Evolutionary conservation across 1,140 invertebrate genomes (phyloP).

Genomic region (Drosophila obscura): DNA sequence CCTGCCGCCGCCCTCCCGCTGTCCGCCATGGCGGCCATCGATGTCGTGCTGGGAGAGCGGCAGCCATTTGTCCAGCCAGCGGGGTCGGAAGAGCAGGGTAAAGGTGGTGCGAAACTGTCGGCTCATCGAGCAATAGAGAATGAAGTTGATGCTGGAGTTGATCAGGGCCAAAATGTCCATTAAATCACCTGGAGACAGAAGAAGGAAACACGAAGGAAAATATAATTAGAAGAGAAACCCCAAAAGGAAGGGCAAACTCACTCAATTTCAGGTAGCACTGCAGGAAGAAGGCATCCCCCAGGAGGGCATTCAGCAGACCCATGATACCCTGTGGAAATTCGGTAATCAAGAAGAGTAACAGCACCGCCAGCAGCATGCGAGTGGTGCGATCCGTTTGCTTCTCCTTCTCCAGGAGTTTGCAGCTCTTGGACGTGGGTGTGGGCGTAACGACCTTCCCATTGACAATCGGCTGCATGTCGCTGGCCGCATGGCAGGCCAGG

Average conservation of each 20-base stretch:
- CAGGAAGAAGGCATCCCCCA: conserved; percentile 89
- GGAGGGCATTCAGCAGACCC: conserved; percentile 89
- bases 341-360: conserved; percentile 94
- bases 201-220: neutral
- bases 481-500: conserved; percentile 85
- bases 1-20: conserved; percentile 24
- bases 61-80: conserved; percentile 85
- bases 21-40: conserved; percentile 16
- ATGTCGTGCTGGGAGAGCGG: conserved; percentile 85
- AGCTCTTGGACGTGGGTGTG: conserved; percentile 84
- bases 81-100: conserved; percentile 88
- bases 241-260: conserved; percentile 76
- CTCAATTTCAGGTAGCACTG: conserved; percentile 91
- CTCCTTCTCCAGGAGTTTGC: conserved; percentile 86
- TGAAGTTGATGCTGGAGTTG: conserved; percentile 98
- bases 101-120: conserved; percentile 97
- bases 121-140: conserved; percentile 99
- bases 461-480: conserved; percentile 84
- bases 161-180: conserved; percentile 98
- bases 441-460: conserved; percentile 77
- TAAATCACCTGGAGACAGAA: conserved; percentile 87
- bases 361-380: conserved; percentile 95
- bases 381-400: conserved; percentile 95
- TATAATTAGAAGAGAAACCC: too few relatives aligned
- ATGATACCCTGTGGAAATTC: conserved; percentile 94